Evolutionary conservation across 2,797 vertebrate species (phyloP), one percentile per base, ranked within the genome.

Genomic region (Pangasius larnaudii): DNA sequence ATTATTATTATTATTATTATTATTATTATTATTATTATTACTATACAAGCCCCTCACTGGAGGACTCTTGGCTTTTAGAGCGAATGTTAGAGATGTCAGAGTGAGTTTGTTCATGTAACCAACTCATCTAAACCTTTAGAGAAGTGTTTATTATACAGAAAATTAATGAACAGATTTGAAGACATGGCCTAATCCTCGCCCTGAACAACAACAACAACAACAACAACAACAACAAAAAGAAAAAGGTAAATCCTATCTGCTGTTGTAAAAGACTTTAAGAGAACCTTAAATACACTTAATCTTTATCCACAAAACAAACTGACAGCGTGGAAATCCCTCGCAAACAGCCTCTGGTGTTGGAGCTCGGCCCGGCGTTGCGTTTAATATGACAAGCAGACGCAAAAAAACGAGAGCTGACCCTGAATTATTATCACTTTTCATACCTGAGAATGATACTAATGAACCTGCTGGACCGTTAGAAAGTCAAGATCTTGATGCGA

Each of bases 351-450:
- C 7, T 18, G 16, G 65, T 33, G 65, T 69, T 33, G 30, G 5
- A 69, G n/a, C 63, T 30, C 3, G 3, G 27, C n/a, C n/a, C 3
- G n/a, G 11, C 0, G 0, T 33, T 3, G 4, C 1, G 0, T 69
- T 69, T 69, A 2, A 33, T 69, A 18, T 14, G 5, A 36, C 16
- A 69, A 69, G 5, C 65, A 69, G 14, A 13, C 5, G 1, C 65
- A 67, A 67, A 36, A 19, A 39, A 39, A 19, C 1, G 3, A 30
- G 18, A 39, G 33, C 24, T 22, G 7, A 71, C 18, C 33, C 16
- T 71, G 16, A 71, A 71, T 71, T 36, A 33, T 39, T 67, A 33
- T 67, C n/a, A 16, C 65, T 67, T 67, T 67, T 67, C 30, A 67
- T 19, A 39, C 33, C 18, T 3, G 33, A 71, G 33, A 71, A 71